A percentile compares a stretch with the other conserved stretches of the same genome.
Conservation (phyloP, 2,888 invertebrate species). For the Boloria euphrosyne region DNA sequence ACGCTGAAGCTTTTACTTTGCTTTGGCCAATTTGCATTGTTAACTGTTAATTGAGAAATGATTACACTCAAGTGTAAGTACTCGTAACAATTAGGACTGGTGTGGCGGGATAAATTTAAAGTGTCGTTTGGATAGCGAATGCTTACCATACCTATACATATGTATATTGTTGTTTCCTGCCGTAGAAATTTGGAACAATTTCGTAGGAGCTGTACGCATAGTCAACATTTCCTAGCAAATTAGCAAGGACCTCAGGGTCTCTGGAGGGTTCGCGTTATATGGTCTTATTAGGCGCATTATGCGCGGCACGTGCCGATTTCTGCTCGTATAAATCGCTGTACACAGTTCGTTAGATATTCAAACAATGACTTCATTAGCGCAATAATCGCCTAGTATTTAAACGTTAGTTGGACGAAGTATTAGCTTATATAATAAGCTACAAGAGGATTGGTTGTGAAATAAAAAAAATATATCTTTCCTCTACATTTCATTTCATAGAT, state of each 20-base stretch:
- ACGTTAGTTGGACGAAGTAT: slow-evolving; percentile 10
- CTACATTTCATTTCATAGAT: neutral
- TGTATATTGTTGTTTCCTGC: neutral
- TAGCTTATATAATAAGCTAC: slow-evolving; percentile 7
- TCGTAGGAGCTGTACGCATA: slow-evolving; percentile 14
- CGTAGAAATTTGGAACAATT: slow-evolving; percentile 7
- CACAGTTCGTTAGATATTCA: slow-evolving; percentile 75
- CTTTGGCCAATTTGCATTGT: neutral
- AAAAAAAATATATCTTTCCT: neutral
- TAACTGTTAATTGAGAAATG: neutral
- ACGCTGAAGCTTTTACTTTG: neutral
- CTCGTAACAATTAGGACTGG: neutral
- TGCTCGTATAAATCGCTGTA: slow-evolving; percentile 53
- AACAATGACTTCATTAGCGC: slow-evolving; percentile 79
- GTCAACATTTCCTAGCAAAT: slow-evolving; percentile 31
- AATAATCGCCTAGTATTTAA: slow-evolving; percentile 59
- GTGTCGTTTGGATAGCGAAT: slow-evolving; percentile 3
- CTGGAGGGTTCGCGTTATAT: slow-evolving; percentile 27
- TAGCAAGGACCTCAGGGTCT: slow-evolving; percentile 30
- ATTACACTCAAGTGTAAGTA: neutral
- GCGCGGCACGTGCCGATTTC: slow-evolving; percentile 40
- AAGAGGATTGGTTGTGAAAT: neutral
- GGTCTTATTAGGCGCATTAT: slow-evolving; percentile 48
- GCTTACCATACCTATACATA: neutral
- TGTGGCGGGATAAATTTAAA: slow-evolving; percentile 7